Percentiles rank a stretch among this genome's conserved stretches.
Conservation (phyloP, 64 coral and sea anemone genomes). For the Hydrozoanthus tunicans region DNA sequence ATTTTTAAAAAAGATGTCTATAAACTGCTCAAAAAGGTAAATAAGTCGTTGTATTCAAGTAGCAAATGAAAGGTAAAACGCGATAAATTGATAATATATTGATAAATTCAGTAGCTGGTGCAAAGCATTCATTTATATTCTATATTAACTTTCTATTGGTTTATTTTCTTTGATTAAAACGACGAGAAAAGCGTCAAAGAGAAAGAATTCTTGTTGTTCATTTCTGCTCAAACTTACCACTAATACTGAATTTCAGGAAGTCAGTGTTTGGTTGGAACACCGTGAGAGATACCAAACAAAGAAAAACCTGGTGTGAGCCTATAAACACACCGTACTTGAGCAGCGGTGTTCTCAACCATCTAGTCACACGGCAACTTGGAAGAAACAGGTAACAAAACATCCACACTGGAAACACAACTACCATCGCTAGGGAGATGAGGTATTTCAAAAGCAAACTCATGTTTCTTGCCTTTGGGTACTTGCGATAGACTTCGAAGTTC, state of each 20-base stretch:
- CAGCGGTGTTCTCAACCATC: conserved; percentile 1
- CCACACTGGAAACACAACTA: not conserved
- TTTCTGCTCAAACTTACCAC: conserved; percentile 14
- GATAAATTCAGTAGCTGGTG: no score
- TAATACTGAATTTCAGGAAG: not conserved
- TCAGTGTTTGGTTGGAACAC: conserved; percentile 5
- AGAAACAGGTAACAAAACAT: conserved; percentile 1
- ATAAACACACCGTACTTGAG: conserved; percentile 6
- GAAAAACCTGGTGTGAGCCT: not conserved
- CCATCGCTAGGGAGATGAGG: not conserved
- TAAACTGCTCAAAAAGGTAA: no score
- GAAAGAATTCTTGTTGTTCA: not conserved
- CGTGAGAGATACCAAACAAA: not conserved
- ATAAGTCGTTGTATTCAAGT: no score
- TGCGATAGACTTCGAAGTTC: conserved; percentile 9
- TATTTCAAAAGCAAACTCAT: not conserved
- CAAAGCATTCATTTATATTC: no score
- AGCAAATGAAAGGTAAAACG: no score
- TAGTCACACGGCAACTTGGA: not conserved
- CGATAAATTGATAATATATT: no score
- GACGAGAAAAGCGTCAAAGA: not conserved
- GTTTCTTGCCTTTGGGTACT: not conserved
- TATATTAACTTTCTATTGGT: not conserved
- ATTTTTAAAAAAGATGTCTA: no score
- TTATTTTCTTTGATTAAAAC: not conserved